phyloP scores from a whole-genome alignment of 2,797 vertebrate genomes.

The Acropternis orthonyx region DNA sequence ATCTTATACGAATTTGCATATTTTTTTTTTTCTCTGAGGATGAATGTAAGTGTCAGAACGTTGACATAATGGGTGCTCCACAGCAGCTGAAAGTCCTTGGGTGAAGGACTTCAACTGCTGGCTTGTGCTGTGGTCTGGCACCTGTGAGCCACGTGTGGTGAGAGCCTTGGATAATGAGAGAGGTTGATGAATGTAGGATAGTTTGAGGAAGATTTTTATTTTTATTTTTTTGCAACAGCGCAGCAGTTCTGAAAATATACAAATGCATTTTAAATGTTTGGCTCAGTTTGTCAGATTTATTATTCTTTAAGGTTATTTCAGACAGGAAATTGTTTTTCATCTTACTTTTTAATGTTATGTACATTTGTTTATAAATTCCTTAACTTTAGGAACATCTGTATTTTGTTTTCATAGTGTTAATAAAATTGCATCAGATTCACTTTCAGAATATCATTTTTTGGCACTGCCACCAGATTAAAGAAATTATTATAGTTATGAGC shows the following conservation, averaged over 20 bases:
- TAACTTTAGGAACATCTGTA: background rate
- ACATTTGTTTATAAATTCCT: background rate
- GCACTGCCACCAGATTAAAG: background rate
- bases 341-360: background rate
- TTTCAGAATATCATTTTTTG: background rate
- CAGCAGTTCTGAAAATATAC: conserved; percentile 5
- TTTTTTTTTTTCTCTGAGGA: background rate
- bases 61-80: background rate
- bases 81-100: conserved; percentile 56
- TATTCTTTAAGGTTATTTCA: background rate
- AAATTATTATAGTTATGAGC: background rate
- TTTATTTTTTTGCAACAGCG: background rate
- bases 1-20: rapidly evolving
- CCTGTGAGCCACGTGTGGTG: conserved; percentile 19
- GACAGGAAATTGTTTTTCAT: background rate
- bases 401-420: background rate
- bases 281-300: background rate
- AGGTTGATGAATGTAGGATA: background rate
- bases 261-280: background rate
- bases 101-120: conserved; percentile 24
- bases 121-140: background rate
- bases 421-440: background rate
- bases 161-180: background rate
- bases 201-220: background rate
- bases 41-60: background rate